Conservation (phyloP, 1,140 invertebrate species). For the Metaphire vulgaris region DNA sequence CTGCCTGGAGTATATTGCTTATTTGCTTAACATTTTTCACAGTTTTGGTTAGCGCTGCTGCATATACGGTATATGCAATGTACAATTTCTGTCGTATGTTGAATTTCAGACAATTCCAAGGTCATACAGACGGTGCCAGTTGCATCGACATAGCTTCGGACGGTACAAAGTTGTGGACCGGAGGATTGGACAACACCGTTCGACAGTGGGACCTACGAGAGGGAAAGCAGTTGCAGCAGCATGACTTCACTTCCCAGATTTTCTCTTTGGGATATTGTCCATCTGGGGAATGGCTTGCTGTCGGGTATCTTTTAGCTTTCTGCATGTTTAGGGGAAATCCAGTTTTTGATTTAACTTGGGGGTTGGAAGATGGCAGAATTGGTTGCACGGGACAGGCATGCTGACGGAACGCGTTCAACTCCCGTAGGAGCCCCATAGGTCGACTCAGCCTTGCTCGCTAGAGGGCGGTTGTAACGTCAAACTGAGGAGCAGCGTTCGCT, state of each 20-base stretch:
- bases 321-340: not conserved
- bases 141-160: slow-evolving; percentile 97
- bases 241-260: slow-evolving; percentile 84
- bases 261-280: slow-evolving; percentile 96
- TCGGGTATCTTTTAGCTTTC: slow-evolving; percentile 57
- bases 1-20: not conserved
- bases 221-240: slow-evolving; percentile 83
- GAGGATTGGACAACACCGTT: slow-evolving; percentile 94
- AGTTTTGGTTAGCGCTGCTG: not conserved
- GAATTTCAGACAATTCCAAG: slow-evolving; percentile 73
- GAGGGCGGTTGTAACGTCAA: not conserved
- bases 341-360: not conserved
- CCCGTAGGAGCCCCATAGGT: no score
- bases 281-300: slow-evolving; percentile 92
- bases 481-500: not conserved
- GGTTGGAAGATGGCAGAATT: not conserved
- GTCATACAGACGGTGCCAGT: slow-evolving; percentile 91
- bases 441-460: no score
- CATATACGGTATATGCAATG: no score
- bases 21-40: no score
- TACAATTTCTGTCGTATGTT: no score
- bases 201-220: slow-evolving; percentile 86
- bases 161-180: slow-evolving; percentile 90
- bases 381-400: not conserved
- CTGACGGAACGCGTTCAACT: no score